phyloP scores from a whole-genome alignment of 2,888 invertebrate genomes.

The Troides helena region DNA sequence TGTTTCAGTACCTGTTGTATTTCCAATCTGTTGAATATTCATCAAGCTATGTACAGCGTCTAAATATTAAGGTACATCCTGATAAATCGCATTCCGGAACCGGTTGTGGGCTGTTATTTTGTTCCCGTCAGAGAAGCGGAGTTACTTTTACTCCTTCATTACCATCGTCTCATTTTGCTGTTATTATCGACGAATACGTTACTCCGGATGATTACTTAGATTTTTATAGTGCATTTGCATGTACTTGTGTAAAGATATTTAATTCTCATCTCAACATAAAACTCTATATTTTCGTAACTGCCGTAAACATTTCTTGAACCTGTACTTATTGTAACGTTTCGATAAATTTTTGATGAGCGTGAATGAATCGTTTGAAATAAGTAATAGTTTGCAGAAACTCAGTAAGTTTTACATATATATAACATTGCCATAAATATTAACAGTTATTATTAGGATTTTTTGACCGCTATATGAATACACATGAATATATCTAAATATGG shows the following conservation, averaged over 20 bases:
- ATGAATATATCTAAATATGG: slow-evolving; percentile 7
- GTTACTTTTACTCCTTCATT: slow-evolving; percentile 22
- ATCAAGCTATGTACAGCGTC: background rate
- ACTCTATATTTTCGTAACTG: background rate
- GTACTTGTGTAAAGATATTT: background rate
- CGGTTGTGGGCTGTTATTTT: slow-evolving; percentile 16
- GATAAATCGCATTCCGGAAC: slow-evolving; percentile 17
- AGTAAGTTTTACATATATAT: slow-evolving; percentile 10
- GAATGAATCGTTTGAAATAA: background rate
- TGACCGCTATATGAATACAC: slow-evolving; percentile 10
- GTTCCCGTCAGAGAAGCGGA: slow-evolving; percentile 9
- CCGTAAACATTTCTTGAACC: background rate
- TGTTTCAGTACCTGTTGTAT: background rate
- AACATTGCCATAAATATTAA: slow-evolving; percentile 1
- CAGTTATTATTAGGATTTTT: background rate
- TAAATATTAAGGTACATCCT: slow-evolving; percentile 8
- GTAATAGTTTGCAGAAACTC: background rate
- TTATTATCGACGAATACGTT: slow-evolving; percentile 9
- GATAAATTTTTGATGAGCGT: background rate
- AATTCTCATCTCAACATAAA: background rate
- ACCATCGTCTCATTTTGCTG: slow-evolving; percentile 16
- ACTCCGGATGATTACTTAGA: slow-evolving; percentile 15
- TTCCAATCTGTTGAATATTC: background rate
- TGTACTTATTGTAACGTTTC: background rate
- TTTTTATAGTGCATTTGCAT: slow-evolving; percentile 6